phyloP scores from a whole-genome alignment of 2,888 invertebrate genomes.

The Coremacera marginata region DNA sequence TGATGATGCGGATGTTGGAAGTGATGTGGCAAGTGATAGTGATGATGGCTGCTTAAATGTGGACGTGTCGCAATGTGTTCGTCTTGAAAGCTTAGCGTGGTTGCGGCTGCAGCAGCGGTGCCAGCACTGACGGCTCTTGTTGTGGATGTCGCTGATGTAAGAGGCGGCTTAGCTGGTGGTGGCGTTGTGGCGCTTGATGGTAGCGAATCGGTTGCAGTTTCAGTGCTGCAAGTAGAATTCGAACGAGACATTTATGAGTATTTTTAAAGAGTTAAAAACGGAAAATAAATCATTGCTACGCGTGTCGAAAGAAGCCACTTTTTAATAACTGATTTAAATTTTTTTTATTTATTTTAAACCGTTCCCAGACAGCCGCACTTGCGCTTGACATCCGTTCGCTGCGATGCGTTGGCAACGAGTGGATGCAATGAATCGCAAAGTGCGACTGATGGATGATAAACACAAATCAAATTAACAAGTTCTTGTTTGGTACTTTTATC shows the following conservation, averaged over 20 bases:
- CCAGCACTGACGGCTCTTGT: conserved; percentile 40
- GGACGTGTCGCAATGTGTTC: conserved; percentile 54
- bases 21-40: conserved; percentile 66
- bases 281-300: not conserved
- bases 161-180: conserved; percentile 40
- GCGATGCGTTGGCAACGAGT: conserved; percentile 19
- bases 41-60: conserved; percentile 64
- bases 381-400: conserved; percentile 9
- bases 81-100: conserved; percentile 53
- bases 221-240: conserved; percentile 54
- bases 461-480: not conserved
- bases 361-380: conserved; percentile 1
- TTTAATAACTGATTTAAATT: not conserved
- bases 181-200: conserved; percentile 43
- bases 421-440: not conserved
- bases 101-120: conserved; percentile 47
- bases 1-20: conserved; percentile 66
- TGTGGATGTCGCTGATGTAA: conserved; percentile 48
- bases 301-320: not conserved
- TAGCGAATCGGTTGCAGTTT: conserved; percentile 28
- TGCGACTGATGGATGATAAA: not conserved
- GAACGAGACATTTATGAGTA: conserved; percentile 48
- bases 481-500: not conserved
- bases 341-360: not conserved
- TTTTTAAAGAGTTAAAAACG: not conserved